A percentile compares a stretch with the other conserved stretches of the same genome.
These are phyloP conservation scores for Mormyrus iriodes DNA, from an alignment of 2,113 vertebrate genomes.

Conservation along the genomic window DNA sequence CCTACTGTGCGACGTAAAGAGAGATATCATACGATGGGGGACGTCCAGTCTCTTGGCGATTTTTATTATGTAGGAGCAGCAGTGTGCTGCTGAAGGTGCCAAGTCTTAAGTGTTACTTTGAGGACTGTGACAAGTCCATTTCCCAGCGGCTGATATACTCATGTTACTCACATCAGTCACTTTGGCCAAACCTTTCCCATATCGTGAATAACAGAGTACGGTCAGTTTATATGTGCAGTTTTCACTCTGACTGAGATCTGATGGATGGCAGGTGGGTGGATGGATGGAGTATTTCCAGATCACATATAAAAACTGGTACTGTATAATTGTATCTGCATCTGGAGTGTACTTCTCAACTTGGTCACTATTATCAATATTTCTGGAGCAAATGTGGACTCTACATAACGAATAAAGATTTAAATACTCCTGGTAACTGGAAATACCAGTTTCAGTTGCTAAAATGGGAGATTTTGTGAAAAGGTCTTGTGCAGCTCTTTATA, in stretches of 20 bases:
- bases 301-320: background rate
- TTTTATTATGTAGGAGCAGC: background rate
- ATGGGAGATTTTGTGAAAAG: too few relatives aligned
- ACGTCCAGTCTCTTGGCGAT: background rate
- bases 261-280: background rate
- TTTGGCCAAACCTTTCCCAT: background rate
- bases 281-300: background rate
- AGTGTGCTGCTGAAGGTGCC: background rate
- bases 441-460: background rate
- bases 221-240: background rate
- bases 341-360: background rate
- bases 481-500: background rate
- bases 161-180: background rate
- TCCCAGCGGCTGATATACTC: background rate
- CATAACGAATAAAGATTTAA: background rate
- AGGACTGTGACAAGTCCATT: background rate
- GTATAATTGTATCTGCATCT: background rate
- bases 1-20: background rate
- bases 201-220: background rate
- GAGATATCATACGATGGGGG: background rate
- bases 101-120: background rate
- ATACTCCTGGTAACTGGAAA: background rate
- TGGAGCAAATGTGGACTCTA: background rate
- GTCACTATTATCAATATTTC: background rate
- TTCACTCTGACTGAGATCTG: background rate